Percentiles rank a stretch among this genome's conserved stretches.
phyloP scores from a whole-genome alignment of 2,797 vertebrate genomes.

The Aldrovandia affinis region DNA sequence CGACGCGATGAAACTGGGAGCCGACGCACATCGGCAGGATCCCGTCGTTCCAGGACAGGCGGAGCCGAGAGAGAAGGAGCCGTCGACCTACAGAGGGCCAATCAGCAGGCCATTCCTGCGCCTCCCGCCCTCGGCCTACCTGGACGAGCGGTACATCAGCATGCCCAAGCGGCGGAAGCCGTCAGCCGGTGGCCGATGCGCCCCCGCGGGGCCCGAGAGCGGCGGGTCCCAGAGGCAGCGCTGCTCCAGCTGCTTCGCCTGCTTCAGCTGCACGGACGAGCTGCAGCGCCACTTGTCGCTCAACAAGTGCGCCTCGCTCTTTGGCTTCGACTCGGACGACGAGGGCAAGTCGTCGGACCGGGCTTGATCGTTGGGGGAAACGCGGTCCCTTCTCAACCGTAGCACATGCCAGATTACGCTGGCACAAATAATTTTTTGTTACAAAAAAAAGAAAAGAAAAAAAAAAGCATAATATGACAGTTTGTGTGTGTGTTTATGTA shows the following conservation, averaged over 20 bases:
- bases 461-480: not conserved
- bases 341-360: constrained; percentile 86
- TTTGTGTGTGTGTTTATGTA: constrained; percentile 5
- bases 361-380: constrained; percentile 45
- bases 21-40: not conserved
- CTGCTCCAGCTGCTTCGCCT: constrained; percentile 89
- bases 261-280: constrained; percentile 85
- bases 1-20: constrained; percentile 49
- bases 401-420: not conserved
- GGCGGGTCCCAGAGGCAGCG: constrained; percentile 69
- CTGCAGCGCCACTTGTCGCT: constrained; percentile 85
- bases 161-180: constrained; percentile 95
- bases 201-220: constrained; percentile 45
- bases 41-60: constrained; percentile 28
- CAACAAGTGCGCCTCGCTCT: constrained; percentile 91
- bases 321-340: constrained; percentile 98
- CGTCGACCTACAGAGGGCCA: constrained; percentile 75
- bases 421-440: constrained; percentile 56
- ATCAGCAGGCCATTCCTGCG: constrained; percentile 83
- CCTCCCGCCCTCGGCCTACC: constrained; percentile 89
- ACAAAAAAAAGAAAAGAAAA: not conserved
- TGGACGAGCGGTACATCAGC: constrained; percentile 91
- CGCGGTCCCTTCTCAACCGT: not conserved
- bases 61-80: constrained; percentile 47
- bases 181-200: constrained; percentile 57